These are phyloP conservation scores for Rhyacophila brunnea DNA, from an alignment of 1,140 invertebrate genomes.

Conservation along the genomic window DNA sequence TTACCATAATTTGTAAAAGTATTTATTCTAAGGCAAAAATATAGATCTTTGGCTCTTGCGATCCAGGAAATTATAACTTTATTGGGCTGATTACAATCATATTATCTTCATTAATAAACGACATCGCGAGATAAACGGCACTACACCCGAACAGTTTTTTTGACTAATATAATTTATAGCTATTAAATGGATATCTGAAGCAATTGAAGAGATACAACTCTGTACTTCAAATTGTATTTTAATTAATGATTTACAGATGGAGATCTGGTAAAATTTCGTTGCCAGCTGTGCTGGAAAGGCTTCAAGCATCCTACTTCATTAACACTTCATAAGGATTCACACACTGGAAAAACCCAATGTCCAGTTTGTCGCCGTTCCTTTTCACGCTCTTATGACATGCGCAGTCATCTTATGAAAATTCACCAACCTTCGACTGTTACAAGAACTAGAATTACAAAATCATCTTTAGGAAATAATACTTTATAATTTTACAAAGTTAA, in stretches of 20 bases:
- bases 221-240: conserved; percentile 17
- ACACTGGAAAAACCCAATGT: conserved; percentile 70
- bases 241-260: conserved; percentile 46
- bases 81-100: no score
- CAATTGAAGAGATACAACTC: background rate
- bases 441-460: conserved; percentile 18
- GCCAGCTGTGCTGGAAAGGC: conserved; percentile 69
- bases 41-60: no score
- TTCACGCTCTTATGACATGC: conserved; percentile 64
- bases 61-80: no score
- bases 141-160: no score
- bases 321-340: conserved; percentile 72
- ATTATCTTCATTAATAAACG: no score
- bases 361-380: conserved; percentile 62
- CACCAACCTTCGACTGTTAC: conserved; percentile 39
- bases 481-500: background rate
- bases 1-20: no score
- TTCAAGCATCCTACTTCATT: conserved; percentile 76
- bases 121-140: no score
- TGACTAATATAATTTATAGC: background rate
- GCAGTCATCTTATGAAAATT: conserved; percentile 59
- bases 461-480: conserved; percentile 21
- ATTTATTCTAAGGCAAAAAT: no score
- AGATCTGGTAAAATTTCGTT: conserved; percentile 58
- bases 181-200: background rate